A percentile compares a stretch with the other conserved stretches of the same genome.
phyloP scores from a whole-genome alignment of 2,888 invertebrate species.

The Dione juno region DNA sequence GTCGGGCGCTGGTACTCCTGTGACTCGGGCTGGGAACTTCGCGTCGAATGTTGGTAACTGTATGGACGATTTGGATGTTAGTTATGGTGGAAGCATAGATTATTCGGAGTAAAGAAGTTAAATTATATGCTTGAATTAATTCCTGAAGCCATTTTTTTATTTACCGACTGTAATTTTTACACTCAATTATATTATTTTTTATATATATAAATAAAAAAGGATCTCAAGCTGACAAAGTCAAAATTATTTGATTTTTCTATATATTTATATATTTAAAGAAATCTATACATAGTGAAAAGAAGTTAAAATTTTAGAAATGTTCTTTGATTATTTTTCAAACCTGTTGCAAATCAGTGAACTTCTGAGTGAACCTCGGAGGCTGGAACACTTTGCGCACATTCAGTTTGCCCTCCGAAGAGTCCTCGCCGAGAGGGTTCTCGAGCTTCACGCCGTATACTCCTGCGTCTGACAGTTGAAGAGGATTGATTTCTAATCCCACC shows the following conservation, averaged over 20 bases:
- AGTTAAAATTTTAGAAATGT: too few species aligned
- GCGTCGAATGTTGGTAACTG: conserved; percentile 90
- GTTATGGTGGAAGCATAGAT: too few species aligned
- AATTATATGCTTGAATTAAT: too few species aligned
- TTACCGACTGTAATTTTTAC: too few species aligned
- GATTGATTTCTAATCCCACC: conserved; percentile 89
- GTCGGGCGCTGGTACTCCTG: conserved; percentile 92
- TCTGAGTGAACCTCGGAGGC: conserved; percentile 91
- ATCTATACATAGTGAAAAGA: too few species aligned
- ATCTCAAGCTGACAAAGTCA: too few species aligned
- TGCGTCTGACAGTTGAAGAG: conserved; percentile 87
- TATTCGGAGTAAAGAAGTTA: too few species aligned
- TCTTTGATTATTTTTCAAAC: conserved; percentile 54
- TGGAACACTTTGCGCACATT: conserved; percentile 91
- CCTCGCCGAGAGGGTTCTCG: conserved; percentile 90
- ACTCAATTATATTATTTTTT: not conserved
- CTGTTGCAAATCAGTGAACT: conserved; percentile 80
- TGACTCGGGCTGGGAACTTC: conserved; percentile 91
- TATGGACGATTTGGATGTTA: too few species aligned
- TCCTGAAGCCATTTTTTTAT: too few species aligned
- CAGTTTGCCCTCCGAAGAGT: conserved; percentile 86
- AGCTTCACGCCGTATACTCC: conserved; percentile 91
- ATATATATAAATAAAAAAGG: too few species aligned
- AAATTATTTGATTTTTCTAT: too few species aligned
- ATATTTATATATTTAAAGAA: too few species aligned